A percentile compares a stretch with the other conserved stretches of the same genome.
These are phyloP conservation scores for Caenorhabditis tropicalis DNA, from an alignment of 1,140 invertebrate species.

Conservation along the genomic window DNA sequence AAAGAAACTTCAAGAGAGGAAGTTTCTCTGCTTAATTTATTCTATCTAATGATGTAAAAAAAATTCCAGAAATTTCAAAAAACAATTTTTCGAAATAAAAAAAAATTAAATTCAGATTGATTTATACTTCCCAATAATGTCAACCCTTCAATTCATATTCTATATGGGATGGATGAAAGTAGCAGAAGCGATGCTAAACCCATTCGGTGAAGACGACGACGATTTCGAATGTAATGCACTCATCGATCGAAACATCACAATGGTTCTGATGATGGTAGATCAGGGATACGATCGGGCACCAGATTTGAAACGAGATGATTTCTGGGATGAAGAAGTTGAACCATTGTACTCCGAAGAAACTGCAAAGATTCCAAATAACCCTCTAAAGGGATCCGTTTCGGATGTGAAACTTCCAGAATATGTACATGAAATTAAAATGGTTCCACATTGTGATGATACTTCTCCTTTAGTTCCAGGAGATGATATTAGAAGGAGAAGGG, in stretches of 20 bases:
- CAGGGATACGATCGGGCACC: conserved; percentile 54
- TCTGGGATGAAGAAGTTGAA: conserved; percentile 56
- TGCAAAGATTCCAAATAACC: conserved; percentile 42
- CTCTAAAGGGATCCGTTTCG: conserved; percentile 51
- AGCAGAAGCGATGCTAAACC: conserved; percentile 61
- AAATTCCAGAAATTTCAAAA: too few relatives aligned
- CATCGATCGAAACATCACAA: conserved; percentile 55
- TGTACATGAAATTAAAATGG: conserved; percentile 53
- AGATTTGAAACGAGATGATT: conserved; percentile 44
- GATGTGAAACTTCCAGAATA: conserved; percentile 53
- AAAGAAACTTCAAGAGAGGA: too few relatives aligned
- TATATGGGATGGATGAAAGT: conserved; percentile 68
- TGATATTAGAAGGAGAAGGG: conserved; percentile 40
- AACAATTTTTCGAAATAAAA: too few relatives aligned
- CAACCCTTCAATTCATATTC: conserved; percentile 62
- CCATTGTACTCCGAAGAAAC: conserved; percentile 52
- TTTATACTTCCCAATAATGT: conserved; percentile 56
- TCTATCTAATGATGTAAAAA: too few relatives aligned
- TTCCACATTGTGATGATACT: conserved; percentile 45
- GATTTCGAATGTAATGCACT: conserved; percentile 54
- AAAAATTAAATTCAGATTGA: conserved; percentile 61
- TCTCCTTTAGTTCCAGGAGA: conserved; percentile 33
- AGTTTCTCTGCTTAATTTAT: too few relatives aligned
- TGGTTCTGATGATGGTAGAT: conserved; percentile 56
- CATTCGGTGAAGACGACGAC: conserved; percentile 65